Evolutionary conservation across 2,113 vertebrate genomes (phyloP).

Genomic region (Dasyprocta punctata): DNA sequence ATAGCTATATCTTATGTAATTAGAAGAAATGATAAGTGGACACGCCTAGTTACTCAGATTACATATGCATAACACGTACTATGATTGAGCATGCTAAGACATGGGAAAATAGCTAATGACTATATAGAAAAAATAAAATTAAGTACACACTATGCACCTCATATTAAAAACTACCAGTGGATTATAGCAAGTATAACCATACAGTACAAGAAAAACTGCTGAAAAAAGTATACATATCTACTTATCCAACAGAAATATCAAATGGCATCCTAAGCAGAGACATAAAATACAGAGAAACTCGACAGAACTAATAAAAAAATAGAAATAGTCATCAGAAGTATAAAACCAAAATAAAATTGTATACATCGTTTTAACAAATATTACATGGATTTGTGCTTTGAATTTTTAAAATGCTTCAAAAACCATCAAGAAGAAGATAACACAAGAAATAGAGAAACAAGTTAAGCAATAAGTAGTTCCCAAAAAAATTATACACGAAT

Average conservation of each 20-base stretch:
- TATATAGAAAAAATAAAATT: background rate
- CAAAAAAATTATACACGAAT: background rate
- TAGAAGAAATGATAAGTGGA: conserved; percentile 41
- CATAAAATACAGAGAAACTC: background rate
- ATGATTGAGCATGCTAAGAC: background rate
- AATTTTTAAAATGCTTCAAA: background rate
- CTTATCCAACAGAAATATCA: background rate
- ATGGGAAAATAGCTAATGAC: background rate
- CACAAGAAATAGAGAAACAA: background rate
- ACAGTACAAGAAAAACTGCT: background rate
- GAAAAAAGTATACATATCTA: background rate
- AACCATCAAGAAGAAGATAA: background rate
- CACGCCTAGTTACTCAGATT: conserved; percentile 66
- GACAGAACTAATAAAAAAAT: background rate
- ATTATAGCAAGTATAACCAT: background rate
- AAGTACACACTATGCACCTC: background rate
- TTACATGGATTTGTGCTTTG: background rate
- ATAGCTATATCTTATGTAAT: conserved; percentile 33
- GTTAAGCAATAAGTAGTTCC: background rate
- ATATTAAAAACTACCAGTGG: background rate
- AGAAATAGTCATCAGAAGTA: background rate
- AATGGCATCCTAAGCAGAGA: background rate
- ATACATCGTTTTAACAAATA: background rate
- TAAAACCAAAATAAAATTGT: background rate
- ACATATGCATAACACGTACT: background rate